Evolutionary conservation across 2,797 vertebrate species (phyloP).

Genomic region (Hyperoplus lanceolatus): DNA sequence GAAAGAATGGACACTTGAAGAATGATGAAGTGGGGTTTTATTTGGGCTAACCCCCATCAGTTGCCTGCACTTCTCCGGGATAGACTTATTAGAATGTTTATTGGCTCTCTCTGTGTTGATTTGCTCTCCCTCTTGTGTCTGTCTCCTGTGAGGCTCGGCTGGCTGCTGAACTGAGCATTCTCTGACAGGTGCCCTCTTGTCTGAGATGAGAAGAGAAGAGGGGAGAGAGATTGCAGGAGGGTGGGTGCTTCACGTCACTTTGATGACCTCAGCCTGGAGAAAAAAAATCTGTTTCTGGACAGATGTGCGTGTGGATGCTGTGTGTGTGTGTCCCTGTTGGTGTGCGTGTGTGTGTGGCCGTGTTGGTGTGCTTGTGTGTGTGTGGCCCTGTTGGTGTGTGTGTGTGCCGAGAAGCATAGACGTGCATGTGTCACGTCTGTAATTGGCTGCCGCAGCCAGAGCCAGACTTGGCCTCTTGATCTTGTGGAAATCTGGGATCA

Average conservation of each 20-base stretch:
- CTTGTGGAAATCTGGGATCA: constrained; percentile 85
- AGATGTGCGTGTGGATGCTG: constrained; percentile 13
- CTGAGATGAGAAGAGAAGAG: constrained; percentile 57
- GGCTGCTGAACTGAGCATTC: constrained; percentile 61
- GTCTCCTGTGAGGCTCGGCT: constrained; percentile 27
- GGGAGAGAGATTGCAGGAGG: neutral
- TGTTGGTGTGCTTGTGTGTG: constrained; percentile 41
- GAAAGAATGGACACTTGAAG: constrained; percentile 37
- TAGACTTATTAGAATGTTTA: constrained; percentile 59
- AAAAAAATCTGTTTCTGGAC: constrained; percentile 49
- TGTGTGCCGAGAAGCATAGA: neutral
- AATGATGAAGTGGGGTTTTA: constrained; percentile 58
- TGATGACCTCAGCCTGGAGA: constrained; percentile 64
- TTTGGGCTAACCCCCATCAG: constrained; percentile 59
- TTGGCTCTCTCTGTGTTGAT: constrained; percentile 53
- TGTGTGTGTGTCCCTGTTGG: too few relatives aligned
- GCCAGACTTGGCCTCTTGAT: constrained; percentile 72
- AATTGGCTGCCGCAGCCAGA: constrained; percentile 70
- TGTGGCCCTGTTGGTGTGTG: constrained; percentile 39
- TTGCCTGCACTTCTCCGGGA: constrained; percentile 21
- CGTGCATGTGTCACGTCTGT: constrained; percentile 64
- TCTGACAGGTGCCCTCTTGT: constrained; percentile 74
- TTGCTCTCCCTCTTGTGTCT: constrained; percentile 23
- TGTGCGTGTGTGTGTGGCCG: constrained; percentile 26
- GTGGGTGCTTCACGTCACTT: constrained; percentile 43